Conservation (phyloP, 2,888 invertebrate species). For the Aleiodes testaceus region DNA sequence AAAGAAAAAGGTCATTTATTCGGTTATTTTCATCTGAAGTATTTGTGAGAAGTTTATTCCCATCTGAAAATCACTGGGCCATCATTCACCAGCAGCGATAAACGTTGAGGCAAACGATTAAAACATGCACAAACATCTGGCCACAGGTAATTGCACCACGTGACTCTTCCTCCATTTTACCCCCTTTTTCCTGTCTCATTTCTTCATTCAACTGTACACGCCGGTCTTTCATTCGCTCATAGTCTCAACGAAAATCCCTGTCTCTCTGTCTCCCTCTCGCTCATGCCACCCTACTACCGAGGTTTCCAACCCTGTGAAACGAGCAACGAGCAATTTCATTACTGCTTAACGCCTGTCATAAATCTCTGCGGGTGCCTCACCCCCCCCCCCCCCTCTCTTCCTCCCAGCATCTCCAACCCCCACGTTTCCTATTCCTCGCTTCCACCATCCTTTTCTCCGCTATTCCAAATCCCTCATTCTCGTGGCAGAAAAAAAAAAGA, state of each 20-base stretch:
- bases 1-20: not conserved
- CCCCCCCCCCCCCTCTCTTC: constrained; percentile 46
- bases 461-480: constrained; percentile 29
- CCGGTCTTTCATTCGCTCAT: constrained; percentile 21
- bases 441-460: constrained; percentile 40
- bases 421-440: constrained; percentile 43
- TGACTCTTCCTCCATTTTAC: constrained; percentile 57
- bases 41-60: too few species aligned
- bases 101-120: constrained; percentile 63
- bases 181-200: constrained; percentile 44
- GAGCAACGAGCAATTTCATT: constrained; percentile 75
- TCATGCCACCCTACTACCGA: constrained; percentile 56
- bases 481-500: not conserved
- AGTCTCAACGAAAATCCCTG: not conserved
- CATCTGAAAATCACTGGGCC: constrained; percentile 1
- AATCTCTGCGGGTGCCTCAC: constrained; percentile 70
- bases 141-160: constrained; percentile 70
- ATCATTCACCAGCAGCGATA: constrained; percentile 57
- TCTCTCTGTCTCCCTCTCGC: constrained; percentile 54
- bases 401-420: constrained; percentile 52
- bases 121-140: constrained; percentile 62
- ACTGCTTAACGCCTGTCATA: constrained; percentile 75
- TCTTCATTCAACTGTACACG: constrained; percentile 28
- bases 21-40: too few species aligned
- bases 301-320: constrained; percentile 62